Base-by-base conservation (phyloP, 2,797 vertebrate genomes). In the Pipistrellus pipistrellus region DNA sequence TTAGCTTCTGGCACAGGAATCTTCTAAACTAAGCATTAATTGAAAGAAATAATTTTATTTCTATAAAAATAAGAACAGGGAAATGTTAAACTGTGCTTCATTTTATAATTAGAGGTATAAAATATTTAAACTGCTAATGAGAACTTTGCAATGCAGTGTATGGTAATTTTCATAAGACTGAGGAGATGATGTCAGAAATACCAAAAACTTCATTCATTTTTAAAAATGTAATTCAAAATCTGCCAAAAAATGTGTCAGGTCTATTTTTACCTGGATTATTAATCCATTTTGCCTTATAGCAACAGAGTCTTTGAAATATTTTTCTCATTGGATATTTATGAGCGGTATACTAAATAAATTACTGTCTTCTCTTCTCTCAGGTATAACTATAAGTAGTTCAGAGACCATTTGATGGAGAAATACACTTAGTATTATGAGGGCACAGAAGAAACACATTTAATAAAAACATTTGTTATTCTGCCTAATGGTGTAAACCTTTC, bases 321-420 rank as follows among this genome's bases (percentile, higher is more conserved):
- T 90, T 88, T 73, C 80, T 72, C 66, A 48, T 81, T 83, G 73
- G 75, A 81, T 93, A 92, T 57, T 95, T 90, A 89, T 88, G 20
- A 94, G 64, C 53, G 95, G 48, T 30, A 64, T 87, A 72, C 44
- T 81, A 68, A n/a, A 87, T 44, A 90, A 82, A 89, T 92, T 82
- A 85, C 95, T 90, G 35, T 96, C 96, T 97, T 96, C 90, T 95
- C 51, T 89, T 97, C 96, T 96, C 62, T 96, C 82, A 95, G 96
- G 78, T 66, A 41, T 95, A 84, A 93, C 97, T 97, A 96, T 88
- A 97, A 97, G 95, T 96, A 55, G 94, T 84, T 75, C 92, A 87
- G 72, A 73, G 51, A 95, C 57, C 62, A 84, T 96, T 93, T 90
- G 75, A 88, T 85, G 82, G 88, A 93, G 85, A 96, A 92, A 96